Evolutionary conservation across 2,888 invertebrate genomes (phyloP), one percentile per base, ranked within the genome.

Genomic region (Toxonevra muliebris): DNA sequence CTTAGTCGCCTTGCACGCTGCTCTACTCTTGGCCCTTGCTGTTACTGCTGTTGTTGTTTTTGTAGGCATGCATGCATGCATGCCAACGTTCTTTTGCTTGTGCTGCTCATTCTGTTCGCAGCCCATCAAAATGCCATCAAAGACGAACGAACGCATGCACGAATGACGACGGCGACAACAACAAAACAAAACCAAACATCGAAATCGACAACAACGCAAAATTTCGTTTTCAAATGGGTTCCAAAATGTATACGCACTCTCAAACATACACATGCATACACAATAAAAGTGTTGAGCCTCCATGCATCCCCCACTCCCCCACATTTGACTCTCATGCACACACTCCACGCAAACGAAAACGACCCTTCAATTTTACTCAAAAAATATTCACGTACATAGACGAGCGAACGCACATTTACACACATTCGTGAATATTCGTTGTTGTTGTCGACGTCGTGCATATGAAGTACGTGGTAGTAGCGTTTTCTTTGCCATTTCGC

Each of bases 401-500:
- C 30, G 30, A 30, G 30, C 30, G 30, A 30, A 30, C 2, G 30
- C 30, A 30, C 30, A 30, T 30, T 54, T 54, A 5, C 54, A 12
- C 15, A 19, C 30, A 54, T 9, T 48, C 15, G 48, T 8, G 11
- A 5, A n/a, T 48, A n/a, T 15, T 50, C 19, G 61, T 53, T 8
- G 43, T 43, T 53, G 61, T 55, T 42, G 30, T 30, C 42, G 55
- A 40, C 61, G 66, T 42, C 59, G 52, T 42, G 48, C 48, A 15
- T 15, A 48, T 12, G 48, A 8, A 15, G 48, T 15, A 48, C 13
- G 48, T 48, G 45, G 55, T n/a, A n/a, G n/a, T n/a, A n/a, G n/a
- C n/a, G n/a, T 65, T 40, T 43, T 30, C 59, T 59, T 65, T 40
- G 19, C 52, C 58, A 62, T 57, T 67, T 67, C 17, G 67, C 53